Evolutionary conservation across 2,888 invertebrate genomes (phyloP), one percentile per base, ranked within the genome.

Genomic region (Toxonevra muliebris): DNA sequence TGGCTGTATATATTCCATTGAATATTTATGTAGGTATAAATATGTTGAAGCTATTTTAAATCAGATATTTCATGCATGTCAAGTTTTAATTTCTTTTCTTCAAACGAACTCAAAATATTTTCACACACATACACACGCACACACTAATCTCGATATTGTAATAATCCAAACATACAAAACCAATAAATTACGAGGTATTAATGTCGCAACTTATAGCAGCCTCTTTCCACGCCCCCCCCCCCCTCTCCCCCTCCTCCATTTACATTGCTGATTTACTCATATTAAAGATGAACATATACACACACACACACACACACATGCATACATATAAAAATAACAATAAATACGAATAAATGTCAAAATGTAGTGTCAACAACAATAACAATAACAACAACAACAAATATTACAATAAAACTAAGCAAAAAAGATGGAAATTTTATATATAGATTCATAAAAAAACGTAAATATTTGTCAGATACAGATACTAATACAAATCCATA

Each of bases 131-230:
- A 7, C 54, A n/a, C 30, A 43, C 41, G 17, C 64, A 41, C 55
- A 42, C 57, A 50, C 64, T 65, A 65, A 65, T 58, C 64, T 65
- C 64, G 58, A 58, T 65, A 57, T 50, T 13, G 64, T 58, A 65
- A 48, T 58, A 65, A 65, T 58, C 58, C 64, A 58, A 65, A 58
- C 64, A 65, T 50, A 65, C 48, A 58, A 64, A 65, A 65, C 64
- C 64, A 48, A 65, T 65, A 65, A 65, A 58, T 58, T 65, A 65
- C 55, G 30, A 30, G 20, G n/a, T 8, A 40, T 61, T 41, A 41
- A 40, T 50, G 60, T 9, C 13, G 15, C n/a, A 58, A 19, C 19
- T 61, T 50, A 50, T 45, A 61, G 50, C 48, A 17, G 50, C 60
- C 40, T 40, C n/a, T n/a, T n/a, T n/a, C n/a, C n/a, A n/a, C n/a